These are phyloP conservation scores for Norana najaformis DNA, from an alignment of 2,888 invertebrate genomes.

Conservation along the genomic window DNA sequence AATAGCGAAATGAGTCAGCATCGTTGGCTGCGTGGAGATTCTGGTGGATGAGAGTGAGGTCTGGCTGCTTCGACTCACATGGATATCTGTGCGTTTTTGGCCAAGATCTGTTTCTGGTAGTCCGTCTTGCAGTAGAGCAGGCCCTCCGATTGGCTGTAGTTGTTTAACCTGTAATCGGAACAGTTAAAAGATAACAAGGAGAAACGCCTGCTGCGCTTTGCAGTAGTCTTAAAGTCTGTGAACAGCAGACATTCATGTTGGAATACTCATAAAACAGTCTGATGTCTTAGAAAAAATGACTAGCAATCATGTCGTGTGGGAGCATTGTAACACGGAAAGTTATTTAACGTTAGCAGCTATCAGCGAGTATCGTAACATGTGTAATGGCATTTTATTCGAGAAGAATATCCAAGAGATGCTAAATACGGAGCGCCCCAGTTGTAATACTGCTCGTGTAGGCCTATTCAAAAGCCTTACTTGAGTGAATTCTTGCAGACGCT, in stretches of 20 bases:
- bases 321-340: too few relatives aligned
- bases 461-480: neutral
- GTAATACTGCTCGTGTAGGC: too few relatives aligned
- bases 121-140: conserved; percentile 60
- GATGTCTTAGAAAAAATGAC: neutral
- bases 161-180: conserved; percentile 54
- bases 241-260: neutral
- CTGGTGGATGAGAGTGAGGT: neutral
- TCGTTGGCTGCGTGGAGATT: neutral
- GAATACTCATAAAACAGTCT: neutral
- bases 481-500: conserved; percentile 53
- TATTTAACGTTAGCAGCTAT: too few relatives aligned
- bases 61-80: conserved; percentile 18
- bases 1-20: neutral
- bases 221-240: neutral
- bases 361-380: too few relatives aligned
- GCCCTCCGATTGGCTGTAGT: conserved; percentile 56
- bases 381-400: too few relatives aligned
- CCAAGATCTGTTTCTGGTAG: conserved; percentile 52
- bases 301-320: too few relatives aligned
- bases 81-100: conserved; percentile 53
- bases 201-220: neutral
- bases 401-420: too few relatives aligned
- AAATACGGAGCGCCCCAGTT: too few relatives aligned
- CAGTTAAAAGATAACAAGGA: neutral